These are phyloP conservation scores for Lacerta viridis DNA, from an alignment of 2,797 vertebrate genomes.

Conservation along the genomic window DNA sequence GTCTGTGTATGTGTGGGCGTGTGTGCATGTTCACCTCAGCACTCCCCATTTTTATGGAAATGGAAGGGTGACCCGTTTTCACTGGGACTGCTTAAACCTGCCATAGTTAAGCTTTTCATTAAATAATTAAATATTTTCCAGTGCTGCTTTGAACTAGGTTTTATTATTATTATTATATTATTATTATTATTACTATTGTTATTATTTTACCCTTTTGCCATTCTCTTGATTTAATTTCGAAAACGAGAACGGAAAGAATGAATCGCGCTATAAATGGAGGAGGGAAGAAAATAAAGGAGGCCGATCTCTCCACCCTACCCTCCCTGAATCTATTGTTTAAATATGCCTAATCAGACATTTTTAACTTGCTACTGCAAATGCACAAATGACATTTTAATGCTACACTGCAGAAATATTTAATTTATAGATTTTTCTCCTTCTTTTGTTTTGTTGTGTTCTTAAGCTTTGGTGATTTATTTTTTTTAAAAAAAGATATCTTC, in stretches of 20 bases:
- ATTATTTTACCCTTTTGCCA: conserved; percentile 59
- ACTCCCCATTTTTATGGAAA: conserved; percentile 73
- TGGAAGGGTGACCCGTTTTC: conserved; percentile 79
- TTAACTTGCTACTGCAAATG: conserved; percentile 75
- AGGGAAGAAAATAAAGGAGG: background rate
- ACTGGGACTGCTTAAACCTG: conserved; percentile 79
- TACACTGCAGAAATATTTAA: conserved; percentile 74
- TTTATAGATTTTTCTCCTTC: conserved; percentile 66
- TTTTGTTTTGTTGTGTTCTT: conserved; percentile 65
- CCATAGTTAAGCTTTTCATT: conserved; percentile 71
- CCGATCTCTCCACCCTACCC: too few relatives aligned
- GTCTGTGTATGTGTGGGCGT: conserved; percentile 18
- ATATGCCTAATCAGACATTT: conserved; percentile 69
- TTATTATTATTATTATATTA: conserved; percentile 45
- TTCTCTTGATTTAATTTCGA: conserved; percentile 58
- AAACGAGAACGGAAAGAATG: conserved; percentile 8
- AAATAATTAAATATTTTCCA: conserved; percentile 30
- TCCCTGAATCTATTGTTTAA: conserved; percentile 64
- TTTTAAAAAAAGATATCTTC: conserved; percentile 67
- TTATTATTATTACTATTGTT: background rate
- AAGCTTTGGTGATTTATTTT: conserved; percentile 75
- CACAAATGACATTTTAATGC: conserved; percentile 74
- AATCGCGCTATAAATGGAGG: conserved; percentile 63
- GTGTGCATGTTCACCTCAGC: conserved; percentile 62
- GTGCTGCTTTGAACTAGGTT: conserved; percentile 67